A percentile compares a stretch with the other conserved stretches of the same genome.
phyloP scores from a whole-genome alignment of 2,113 vertebrate species.

The Canis aureus region DNA sequence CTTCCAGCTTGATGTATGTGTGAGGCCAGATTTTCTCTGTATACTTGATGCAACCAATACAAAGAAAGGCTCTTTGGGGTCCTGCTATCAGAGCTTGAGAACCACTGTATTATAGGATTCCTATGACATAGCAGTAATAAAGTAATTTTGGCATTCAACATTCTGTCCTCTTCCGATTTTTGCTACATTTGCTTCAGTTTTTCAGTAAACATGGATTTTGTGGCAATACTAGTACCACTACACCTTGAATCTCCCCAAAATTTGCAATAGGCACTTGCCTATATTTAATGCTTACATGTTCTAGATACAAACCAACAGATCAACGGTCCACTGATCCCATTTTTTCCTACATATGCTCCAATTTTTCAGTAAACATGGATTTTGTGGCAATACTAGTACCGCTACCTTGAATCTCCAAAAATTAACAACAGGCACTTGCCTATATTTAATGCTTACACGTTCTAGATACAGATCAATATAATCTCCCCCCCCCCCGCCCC shows the following conservation, averaged over 20 bases:
- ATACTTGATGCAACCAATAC: neutral
- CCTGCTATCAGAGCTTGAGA: neutral
- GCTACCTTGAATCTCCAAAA: neutral
- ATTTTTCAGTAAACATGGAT: neutral
- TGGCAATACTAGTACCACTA: neutral
- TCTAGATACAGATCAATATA: neutral
- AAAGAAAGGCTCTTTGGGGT: neutral
- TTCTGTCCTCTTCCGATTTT: neutral
- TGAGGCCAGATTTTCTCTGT: neutral
- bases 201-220: neutral
- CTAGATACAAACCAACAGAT: neutral
- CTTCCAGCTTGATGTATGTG: neutral
- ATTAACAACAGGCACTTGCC: neutral
- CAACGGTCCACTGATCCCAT: neutral
- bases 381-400: neutral
- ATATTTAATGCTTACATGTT: neutral
- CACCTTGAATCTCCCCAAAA: neutral
- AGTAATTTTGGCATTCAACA: neutral
- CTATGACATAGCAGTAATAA: neutral
- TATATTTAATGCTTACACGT: neutral
- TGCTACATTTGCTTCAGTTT: neutral
- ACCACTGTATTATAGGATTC: neutral
- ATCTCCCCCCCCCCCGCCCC: neutral
- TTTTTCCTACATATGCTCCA: neutral
- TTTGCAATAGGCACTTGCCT: neutral